A percentile compares a stretch with the other conserved stretches of the same genome.
Evolutionary conservation across 2,797 vertebrate genomes (phyloP).

Genomic region (Novumbra hubbsi): DNA sequence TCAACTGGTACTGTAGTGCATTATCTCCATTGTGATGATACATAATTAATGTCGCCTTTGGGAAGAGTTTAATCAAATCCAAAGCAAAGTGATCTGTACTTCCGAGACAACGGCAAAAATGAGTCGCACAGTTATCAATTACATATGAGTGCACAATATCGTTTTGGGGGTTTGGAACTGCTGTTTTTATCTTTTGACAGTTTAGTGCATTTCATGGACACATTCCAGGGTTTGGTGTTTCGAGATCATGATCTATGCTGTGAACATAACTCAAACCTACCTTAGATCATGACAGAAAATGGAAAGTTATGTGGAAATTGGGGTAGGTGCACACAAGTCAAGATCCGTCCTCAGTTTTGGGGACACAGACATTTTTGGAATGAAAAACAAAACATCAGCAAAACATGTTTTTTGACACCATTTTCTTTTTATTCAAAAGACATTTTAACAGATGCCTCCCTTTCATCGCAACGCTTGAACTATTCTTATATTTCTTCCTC

Average conservation of each 20-base stretch:
- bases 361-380: slow-evolving; percentile 17
- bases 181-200: slow-evolving; percentile 60
- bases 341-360: slow-evolving; percentile 34
- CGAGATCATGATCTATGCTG: neutral
- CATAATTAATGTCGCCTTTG: slow-evolving; percentile 76
- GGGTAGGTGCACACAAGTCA: slow-evolving; percentile 20
- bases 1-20: slow-evolving; percentile 70
- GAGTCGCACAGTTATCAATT: slow-evolving; percentile 51
- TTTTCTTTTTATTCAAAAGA: slow-evolving; percentile 27
- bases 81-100: slow-evolving; percentile 62
- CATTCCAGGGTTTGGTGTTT: neutral
- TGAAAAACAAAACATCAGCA: slow-evolving; percentile 8
- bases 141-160: slow-evolving; percentile 48
- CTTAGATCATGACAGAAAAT: neutral
- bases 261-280: neutral
- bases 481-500: slow-evolving; percentile 32
- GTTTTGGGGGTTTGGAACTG: slow-evolving; percentile 62
- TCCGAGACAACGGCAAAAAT: slow-evolving; percentile 61
- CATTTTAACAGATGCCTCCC: slow-evolving; percentile 35
- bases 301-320: neutral
- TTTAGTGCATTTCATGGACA: slow-evolving; percentile 5
- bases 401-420: neutral
- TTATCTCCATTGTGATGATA: slow-evolving; percentile 75
- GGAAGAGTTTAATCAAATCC: slow-evolving; percentile 74
- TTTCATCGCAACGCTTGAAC: slow-evolving; percentile 15